Evolutionary conservation across 2,797 vertebrate genomes (phyloP).

Genomic region (Alosa sapidissima): DNA sequence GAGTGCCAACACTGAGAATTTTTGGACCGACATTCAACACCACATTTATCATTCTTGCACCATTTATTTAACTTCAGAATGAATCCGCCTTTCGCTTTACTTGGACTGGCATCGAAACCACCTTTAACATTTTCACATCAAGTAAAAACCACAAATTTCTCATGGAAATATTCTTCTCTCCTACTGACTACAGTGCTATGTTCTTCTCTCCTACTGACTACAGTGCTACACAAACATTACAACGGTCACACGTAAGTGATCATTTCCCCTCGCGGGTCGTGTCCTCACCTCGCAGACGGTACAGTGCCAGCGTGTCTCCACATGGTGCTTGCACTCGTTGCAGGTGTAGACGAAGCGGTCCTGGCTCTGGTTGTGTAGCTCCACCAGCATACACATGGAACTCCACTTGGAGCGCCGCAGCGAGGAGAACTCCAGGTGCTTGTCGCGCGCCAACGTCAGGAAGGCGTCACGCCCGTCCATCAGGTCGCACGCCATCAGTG

Average conservation of each 20-base stretch:
- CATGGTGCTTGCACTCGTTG: conserved; percentile 96
- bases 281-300: conserved; percentile 92
- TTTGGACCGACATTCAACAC: neutral
- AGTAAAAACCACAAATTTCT: neutral
- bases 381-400: conserved; percentile 97
- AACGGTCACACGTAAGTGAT: neutral
- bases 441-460: conserved; percentile 92
- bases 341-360: conserved; percentile 98
- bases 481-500: conserved; percentile 90
- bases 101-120: neutral
- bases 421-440: conserved; percentile 97
- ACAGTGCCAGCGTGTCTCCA: conserved; percentile 96
- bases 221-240: neutral
- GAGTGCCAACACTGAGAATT: neutral
- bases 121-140: neutral
- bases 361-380: conserved; percentile 97
- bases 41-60: neutral
- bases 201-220: neutral
- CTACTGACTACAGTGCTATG: neutral
- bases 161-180: no score
- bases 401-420: conserved; percentile 93
- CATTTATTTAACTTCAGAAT: neutral
- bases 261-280: neutral
- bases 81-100: neutral
- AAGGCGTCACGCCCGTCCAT: conserved; percentile 98